Percentiles rank a stretch among this genome's conserved stretches.
Evolutionary conservation across 2,797 vertebrate genomes (phyloP).

Genomic region (Schizopygopsis malacanthus): DNA sequence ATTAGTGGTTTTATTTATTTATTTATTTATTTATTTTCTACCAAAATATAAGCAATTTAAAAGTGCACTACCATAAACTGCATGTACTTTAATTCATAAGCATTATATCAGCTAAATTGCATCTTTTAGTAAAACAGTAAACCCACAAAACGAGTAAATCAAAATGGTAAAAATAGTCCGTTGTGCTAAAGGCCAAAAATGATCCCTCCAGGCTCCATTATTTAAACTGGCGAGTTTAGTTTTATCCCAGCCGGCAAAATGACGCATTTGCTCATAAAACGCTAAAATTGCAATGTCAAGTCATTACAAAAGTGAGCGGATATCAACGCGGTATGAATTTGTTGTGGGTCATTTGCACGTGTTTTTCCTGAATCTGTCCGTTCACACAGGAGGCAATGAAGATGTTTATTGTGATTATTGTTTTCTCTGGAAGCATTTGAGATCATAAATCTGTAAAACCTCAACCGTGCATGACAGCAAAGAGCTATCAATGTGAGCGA

Average conservation of each 20-base stretch:
- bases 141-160: neutral
- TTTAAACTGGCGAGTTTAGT: neutral
- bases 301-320: neutral
- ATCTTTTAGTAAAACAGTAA: neutral
- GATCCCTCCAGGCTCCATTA: neutral
- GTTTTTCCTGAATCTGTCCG: slow-evolving; percentile 5
- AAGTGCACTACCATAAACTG: no score
- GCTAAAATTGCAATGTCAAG: neutral
- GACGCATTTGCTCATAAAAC: neutral
- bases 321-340: neutral
- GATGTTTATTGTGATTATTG: slow-evolving; percentile 9
- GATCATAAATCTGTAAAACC: neutral
- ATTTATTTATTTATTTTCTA: no score
- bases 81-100: no score
- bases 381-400: neutral
- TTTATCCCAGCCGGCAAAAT: neutral
- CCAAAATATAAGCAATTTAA: no score
- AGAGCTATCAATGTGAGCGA: neutral
- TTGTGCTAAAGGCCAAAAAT: neutral
- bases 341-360: neutral
- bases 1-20: no score
- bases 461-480: neutral
- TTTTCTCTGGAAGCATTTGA: slow-evolving; percentile 8
- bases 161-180: neutral
- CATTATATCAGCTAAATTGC: no score